Conservation (phyloP, 2,888 invertebrate genomes). For the Lasiommata megera region DNA sequence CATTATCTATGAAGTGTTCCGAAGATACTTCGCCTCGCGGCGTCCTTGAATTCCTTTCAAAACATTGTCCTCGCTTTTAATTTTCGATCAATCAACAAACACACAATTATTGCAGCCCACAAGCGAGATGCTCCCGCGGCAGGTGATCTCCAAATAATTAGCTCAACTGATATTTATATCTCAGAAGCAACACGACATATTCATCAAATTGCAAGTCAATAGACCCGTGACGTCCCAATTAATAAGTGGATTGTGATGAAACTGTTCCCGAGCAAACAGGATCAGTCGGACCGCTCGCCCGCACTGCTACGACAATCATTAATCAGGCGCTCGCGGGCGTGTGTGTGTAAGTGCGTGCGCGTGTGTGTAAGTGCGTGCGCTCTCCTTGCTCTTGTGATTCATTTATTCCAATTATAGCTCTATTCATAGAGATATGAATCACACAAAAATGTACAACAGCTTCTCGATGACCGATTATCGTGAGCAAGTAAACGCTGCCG, state of each 20-base stretch:
- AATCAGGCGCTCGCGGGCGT: constrained; percentile 1
- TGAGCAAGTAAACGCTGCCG: too few relatives aligned
- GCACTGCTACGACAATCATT: neutral
- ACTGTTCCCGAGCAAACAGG: neutral
- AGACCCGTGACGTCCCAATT: constrained; percentile 6
- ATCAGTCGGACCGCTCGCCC: neutral
- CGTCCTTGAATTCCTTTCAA: too few relatives aligned
- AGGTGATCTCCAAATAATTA: too few relatives aligned
- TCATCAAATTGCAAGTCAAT: too few relatives aligned
- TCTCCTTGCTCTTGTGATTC: constrained; percentile 11
- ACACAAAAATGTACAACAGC: neutral
- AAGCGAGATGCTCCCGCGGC: too few relatives aligned
- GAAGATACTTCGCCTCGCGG: too few relatives aligned
- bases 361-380: neutral
- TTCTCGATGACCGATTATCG: neutral
- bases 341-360: neutral
- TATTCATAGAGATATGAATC: constrained; percentile 18
- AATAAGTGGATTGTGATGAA: constrained; percentile 10
- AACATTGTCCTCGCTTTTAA: too few relatives aligned
- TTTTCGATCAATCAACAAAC: too few relatives aligned
- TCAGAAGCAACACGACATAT: too few relatives aligned
- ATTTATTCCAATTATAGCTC: constrained; percentile 28
- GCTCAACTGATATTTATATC: too few relatives aligned
- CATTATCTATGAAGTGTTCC: too few relatives aligned
- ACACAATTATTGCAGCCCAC: too few relatives aligned